A percentile compares a stretch with the other conserved stretches of the same genome.
These are phyloP conservation scores for Thalassaphorura encarpata DNA, from an alignment of 1,140 invertebrate genomes.

Conservation along the genomic window DNA sequence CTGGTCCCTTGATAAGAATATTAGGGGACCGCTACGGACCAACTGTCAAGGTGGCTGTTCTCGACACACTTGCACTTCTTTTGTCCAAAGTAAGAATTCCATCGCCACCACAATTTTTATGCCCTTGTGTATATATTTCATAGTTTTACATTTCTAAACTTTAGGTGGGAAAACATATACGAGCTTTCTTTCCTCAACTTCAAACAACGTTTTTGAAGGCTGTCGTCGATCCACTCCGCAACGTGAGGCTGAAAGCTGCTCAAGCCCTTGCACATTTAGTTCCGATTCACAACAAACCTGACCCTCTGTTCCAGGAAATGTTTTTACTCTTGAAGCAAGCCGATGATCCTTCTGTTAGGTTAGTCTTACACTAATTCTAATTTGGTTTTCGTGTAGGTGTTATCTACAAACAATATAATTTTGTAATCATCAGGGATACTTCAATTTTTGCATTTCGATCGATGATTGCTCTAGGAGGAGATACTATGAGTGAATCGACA, in stretches of 20 bases:
- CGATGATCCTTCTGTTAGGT: constrained; percentile 70
- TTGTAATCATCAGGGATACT: constrained; percentile 57
- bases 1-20: constrained; percentile 93
- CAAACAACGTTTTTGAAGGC: constrained; percentile 97
- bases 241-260: constrained; percentile 80
- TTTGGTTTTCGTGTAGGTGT: neutral
- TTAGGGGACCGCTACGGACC: constrained; percentile 89
- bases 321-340: constrained; percentile 72
- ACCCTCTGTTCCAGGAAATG: constrained; percentile 79
- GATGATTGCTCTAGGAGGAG: constrained; percentile 68
- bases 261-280: constrained; percentile 78
- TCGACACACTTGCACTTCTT: constrained; percentile 84
- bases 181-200: constrained; percentile 95
- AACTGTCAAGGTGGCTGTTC: constrained; percentile 87
- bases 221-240: constrained; percentile 73
- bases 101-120: too few species aligned
- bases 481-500: constrained; percentile 57
- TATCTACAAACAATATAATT: neutral
- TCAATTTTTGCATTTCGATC: constrained; percentile 79
- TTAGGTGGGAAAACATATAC: constrained; percentile 79
- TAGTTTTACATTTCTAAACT: neutral
- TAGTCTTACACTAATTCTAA: constrained; percentile 15
- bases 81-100: constrained; percentile 61
- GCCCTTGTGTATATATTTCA: neutral
- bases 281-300: constrained; percentile 57